These are phyloP conservation scores for Actinostola sp. DNA, from an alignment of 92 coral and sea anemone genomes.

Conservation along the genomic window DNA sequence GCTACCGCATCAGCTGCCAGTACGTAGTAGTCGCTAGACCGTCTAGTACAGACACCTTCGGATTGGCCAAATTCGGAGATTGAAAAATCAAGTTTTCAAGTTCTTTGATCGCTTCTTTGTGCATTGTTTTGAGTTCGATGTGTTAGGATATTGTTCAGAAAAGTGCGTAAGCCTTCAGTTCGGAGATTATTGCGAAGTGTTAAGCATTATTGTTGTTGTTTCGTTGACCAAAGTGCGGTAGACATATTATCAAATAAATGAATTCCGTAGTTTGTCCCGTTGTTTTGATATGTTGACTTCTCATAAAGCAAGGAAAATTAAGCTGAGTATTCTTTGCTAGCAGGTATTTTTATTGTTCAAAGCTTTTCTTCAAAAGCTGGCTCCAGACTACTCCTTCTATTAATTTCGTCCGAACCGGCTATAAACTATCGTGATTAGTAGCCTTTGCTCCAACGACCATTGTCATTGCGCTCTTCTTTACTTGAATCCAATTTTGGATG, in stretches of 20 bases:
- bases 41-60: no score
- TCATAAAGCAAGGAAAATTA: neutral
- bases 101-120: neutral
- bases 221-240: neutral
- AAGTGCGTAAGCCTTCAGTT: neutral
- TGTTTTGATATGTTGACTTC: conserved; percentile 1
- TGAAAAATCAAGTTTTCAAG: neutral
- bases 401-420: no score
- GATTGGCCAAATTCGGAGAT: no score
- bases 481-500: conserved; percentile 23
- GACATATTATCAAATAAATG: neutral
- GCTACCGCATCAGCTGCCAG: conserved; percentile 24
- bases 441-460: neutral
- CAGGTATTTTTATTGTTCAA: neutral
- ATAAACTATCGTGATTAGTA: neutral
- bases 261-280: neutral
- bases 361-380: neutral
- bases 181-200: neutral
- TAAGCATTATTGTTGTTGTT: conserved; percentile 9
- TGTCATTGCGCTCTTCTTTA: neutral
- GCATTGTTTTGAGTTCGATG: neutral
- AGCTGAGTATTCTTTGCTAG: neutral
- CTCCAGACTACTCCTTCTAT: no score
- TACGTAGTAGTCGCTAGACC: neutral
- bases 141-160: neutral